Conservation (phyloP, 2,113 vertebrate species). For the Elgaria multicarinata region DNA sequence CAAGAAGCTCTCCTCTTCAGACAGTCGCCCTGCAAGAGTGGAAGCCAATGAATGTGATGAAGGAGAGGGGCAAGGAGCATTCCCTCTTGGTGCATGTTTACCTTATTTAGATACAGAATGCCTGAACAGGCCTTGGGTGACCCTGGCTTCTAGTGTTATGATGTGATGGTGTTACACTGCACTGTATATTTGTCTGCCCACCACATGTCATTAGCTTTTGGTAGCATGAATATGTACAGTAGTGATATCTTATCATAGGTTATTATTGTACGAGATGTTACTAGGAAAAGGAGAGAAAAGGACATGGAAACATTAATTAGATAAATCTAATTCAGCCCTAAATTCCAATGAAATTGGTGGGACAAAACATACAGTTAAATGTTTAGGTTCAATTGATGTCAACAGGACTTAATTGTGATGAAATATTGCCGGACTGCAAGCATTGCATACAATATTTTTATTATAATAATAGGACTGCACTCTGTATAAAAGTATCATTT, state of each 20-base stretch:
- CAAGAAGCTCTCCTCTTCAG: too few relatives aligned
- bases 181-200: background rate
- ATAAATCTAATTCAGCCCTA: background rate
- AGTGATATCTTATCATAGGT: background rate
- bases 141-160: background rate
- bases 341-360: background rate
- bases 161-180: background rate
- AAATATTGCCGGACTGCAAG: background rate
- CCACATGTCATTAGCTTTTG: background rate
- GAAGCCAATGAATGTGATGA: too few relatives aligned
- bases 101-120: too few relatives aligned
- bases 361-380: background rate
- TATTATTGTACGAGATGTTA: background rate
- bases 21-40: too few relatives aligned
- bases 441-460: slow-evolving; percentile 23
- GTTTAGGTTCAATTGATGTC: background rate
- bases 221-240: background rate
- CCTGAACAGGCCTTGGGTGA: too few relatives aligned
- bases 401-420: background rate
- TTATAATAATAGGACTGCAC: slow-evolving; percentile 30
- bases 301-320: background rate
- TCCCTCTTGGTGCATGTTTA: too few relatives aligned
- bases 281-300: background rate
- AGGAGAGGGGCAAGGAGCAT: too few relatives aligned
- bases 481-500: slow-evolving; percentile 60